These are phyloP conservation scores for Anagrus nilaparvatae DNA, from an alignment of 1,140 invertebrate genomes.

Conservation along the genomic window DNA sequence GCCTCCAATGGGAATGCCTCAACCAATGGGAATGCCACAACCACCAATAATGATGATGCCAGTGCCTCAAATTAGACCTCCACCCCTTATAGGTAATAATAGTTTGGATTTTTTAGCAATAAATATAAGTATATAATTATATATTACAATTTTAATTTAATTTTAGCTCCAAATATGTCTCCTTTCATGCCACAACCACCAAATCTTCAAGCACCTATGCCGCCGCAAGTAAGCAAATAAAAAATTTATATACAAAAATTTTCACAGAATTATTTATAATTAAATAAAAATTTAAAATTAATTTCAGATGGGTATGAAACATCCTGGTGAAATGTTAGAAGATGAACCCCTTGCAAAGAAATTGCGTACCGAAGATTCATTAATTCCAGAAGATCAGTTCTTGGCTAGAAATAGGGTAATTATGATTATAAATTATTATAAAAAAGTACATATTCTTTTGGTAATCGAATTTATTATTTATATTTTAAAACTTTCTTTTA, in stretches of 20 bases:
- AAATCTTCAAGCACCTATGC: constrained; percentile 35
- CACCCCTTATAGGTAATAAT: constrained; percentile 15
- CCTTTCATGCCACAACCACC: constrained; percentile 40
- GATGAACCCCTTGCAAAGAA: constrained; percentile 86
- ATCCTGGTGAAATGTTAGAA: constrained; percentile 43
- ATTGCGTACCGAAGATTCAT: constrained; percentile 79
- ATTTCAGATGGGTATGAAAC: constrained; percentile 39
- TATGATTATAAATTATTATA: constrained; percentile 19
- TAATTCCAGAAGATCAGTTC: constrained; percentile 82
- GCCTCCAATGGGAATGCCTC: constrained; percentile 38
- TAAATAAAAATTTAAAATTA: too few relatives aligned
- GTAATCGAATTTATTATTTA: background rate
- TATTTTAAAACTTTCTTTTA: constrained; percentile 24
- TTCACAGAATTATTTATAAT: background rate
- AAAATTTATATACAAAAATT: too few relatives aligned
- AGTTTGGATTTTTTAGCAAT: background rate
- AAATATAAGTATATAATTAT: background rate
- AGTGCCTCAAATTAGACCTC: constrained; percentile 52
- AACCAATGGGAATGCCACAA: constrained; percentile 46
- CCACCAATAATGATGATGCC: constrained; percentile 58
- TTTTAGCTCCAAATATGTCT: constrained; percentile 42
- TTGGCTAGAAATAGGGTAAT: constrained; percentile 53
- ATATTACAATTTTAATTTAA: constrained; percentile 17
- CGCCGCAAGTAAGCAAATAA: constrained; percentile 24
- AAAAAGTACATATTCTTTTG: constrained; percentile 1